Evolutionary conservation across 2,113 vertebrate species (phyloP).

Genomic region (Corvus cornix): DNA sequence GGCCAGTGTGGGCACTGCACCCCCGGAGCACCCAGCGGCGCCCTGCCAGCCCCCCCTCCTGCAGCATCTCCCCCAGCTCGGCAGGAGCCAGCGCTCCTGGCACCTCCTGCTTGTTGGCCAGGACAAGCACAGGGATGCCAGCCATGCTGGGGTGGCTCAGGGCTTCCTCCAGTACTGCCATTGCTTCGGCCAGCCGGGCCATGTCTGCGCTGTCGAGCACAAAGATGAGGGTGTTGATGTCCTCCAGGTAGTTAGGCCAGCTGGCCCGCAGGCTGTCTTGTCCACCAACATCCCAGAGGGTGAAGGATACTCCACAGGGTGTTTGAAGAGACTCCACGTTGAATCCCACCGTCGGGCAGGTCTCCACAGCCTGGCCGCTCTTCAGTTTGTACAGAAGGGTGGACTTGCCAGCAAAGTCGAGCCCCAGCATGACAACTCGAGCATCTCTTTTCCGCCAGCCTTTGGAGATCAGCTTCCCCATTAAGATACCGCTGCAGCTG

Average conservation of each 20-base stretch:
- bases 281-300: constrained; percentile 87
- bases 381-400: constrained; percentile 78
- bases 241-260: constrained; percentile 85
- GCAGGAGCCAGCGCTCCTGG: constrained; percentile 68
- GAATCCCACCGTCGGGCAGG: constrained; percentile 86
- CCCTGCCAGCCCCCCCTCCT: neutral
- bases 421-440: constrained; percentile 73
- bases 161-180: constrained; percentile 68
- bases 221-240: constrained; percentile 76
- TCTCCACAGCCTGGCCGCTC: constrained; percentile 74
- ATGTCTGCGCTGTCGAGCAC: constrained; percentile 83
- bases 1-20: constrained; percentile 78
- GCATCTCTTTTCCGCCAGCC: constrained; percentile 36
- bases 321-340: constrained; percentile 82
- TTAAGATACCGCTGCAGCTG: neutral
- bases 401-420: constrained; percentile 73
- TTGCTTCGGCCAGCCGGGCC: constrained; percentile 73
- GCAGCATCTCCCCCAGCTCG: constrained; percentile 73
- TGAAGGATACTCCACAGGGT: constrained; percentile 74
- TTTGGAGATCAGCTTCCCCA: constrained; percentile 73
- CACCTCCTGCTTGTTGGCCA: constrained; percentile 90
- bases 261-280: constrained; percentile 79
- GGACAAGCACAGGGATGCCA: constrained; percentile 80
- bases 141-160: constrained; percentile 72
- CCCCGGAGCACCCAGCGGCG: constrained; percentile 79